A percentile compares a stretch with the other conserved stretches of the same genome.
phyloP scores from a whole-genome alignment of 2,113 vertebrate species.

The Proteles cristata region DNA sequence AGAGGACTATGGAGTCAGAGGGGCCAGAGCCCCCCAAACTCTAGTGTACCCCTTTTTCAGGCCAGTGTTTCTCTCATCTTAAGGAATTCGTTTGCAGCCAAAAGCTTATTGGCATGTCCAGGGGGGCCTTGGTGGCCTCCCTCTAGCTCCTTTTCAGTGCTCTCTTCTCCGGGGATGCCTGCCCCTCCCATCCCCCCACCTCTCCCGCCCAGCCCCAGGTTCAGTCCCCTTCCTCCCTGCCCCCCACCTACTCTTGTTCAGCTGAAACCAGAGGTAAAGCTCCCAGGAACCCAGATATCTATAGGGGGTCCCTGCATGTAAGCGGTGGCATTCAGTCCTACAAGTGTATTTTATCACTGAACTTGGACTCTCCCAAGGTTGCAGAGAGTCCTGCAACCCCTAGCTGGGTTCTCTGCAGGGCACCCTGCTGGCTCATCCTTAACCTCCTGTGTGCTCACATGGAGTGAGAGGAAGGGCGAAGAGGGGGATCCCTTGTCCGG shows the following conservation, averaged over 20 bases:
- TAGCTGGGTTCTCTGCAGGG: too few species aligned
- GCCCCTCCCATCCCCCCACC: neutral
- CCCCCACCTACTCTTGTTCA: neutral
- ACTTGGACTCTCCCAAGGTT: neutral
- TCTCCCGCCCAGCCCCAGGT: neutral
- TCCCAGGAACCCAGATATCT: neutral
- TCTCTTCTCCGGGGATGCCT: neutral
- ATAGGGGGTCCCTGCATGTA: neutral
- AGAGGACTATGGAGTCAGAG: neutral
- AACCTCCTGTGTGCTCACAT: neutral
- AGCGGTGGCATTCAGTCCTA: neutral
- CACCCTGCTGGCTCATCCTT: neutral
- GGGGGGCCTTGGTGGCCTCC: too few species aligned
- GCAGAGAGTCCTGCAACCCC: neutral
- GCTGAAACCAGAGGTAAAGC: neutral
- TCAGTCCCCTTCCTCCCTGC: neutral
- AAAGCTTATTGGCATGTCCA: neutral
- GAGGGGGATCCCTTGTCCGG: neutral
- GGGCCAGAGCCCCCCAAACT: neutral
- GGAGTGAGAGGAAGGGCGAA: neutral
- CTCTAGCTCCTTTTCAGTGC: neutral
- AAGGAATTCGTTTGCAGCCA: neutral
- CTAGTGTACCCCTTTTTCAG: neutral
- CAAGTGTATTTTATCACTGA: neutral
- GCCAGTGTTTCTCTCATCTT: neutral